phyloP scores from a whole-genome alignment of 2,113 vertebrate species.

The Eidolon helvum region DNA sequence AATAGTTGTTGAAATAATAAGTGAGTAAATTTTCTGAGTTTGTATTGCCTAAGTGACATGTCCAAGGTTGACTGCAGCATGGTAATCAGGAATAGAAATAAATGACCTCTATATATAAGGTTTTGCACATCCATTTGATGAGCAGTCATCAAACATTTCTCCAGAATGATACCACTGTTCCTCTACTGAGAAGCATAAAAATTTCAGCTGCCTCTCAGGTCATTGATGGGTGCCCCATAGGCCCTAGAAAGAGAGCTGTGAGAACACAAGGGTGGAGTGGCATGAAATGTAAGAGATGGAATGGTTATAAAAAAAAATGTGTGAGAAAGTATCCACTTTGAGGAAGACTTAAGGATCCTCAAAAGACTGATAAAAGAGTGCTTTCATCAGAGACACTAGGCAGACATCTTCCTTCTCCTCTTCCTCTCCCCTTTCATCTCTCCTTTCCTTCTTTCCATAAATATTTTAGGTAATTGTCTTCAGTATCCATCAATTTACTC shows the following conservation, averaged over 20 bases:
- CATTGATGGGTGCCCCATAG: not conserved
- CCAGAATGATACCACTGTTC: not conserved
- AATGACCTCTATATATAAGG: not conserved
- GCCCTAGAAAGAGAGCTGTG: not conserved
- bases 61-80: not conserved
- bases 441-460: not conserved
- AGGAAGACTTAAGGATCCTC: not conserved
- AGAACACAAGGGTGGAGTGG: fast-evolving
- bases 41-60: not conserved
- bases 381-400: not conserved
- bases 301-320: not conserved
- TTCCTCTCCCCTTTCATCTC: not conserved
- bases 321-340: not conserved
- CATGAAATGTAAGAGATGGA: not conserved
- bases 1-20: not conserved
- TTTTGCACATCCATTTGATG: not conserved
- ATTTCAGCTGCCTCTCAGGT: not conserved
- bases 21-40: not conserved
- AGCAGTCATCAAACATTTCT: not conserved
- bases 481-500: not conserved
- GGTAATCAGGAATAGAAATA: not conserved
- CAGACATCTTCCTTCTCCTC: not conserved
- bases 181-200: not conserved
- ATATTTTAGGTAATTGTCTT: not conserved
- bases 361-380: not conserved